These are phyloP conservation scores for Eospalax fontanierii DNA, from an alignment of 2,797 vertebrate genomes.

Conservation along the genomic window DNA sequence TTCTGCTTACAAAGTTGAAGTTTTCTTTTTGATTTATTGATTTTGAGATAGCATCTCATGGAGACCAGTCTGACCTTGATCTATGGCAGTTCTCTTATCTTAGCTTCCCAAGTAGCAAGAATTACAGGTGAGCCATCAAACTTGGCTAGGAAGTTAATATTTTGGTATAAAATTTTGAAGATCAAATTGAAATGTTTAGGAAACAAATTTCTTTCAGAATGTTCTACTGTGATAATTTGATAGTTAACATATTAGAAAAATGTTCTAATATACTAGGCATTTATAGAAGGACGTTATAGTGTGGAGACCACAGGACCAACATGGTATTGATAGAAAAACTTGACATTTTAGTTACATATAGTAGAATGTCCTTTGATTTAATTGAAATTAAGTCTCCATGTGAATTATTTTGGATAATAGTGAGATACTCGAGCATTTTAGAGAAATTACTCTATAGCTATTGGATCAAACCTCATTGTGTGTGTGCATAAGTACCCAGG, in stretches of 20 bases:
- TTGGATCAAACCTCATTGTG: not conserved
- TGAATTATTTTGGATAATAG: conserved; percentile 65
- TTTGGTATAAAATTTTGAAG: conserved; percentile 64
- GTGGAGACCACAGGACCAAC: not conserved
- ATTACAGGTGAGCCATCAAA: not conserved
- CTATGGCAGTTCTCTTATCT: not conserved
- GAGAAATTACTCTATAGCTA: conserved; percentile 11
- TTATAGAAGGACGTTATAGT: not conserved
- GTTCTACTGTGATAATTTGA: conserved; percentile 29
- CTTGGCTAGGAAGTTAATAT: not conserved
- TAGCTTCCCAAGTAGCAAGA: not conserved
- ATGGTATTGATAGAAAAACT: not conserved
- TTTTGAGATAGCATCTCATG: not conserved
- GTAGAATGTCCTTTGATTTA: conserved; percentile 63
- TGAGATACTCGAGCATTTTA: conserved; percentile 48
- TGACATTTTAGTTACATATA: conserved; percentile 45
- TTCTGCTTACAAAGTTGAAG: not conserved
- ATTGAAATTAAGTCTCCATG: conserved; percentile 27
- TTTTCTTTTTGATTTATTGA: conserved; percentile 12
- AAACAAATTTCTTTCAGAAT: conserved; percentile 58
- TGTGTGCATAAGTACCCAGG: not conserved
- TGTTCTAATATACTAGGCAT: conserved; percentile 34
- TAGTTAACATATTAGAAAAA: conserved; percentile 53
- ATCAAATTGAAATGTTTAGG: conserved; percentile 50
- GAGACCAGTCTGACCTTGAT: not conserved